These are phyloP conservation scores for Macrochelys suwanniensis DNA, from an alignment of 2,797 vertebrate species.

Conservation along the genomic window DNA sequence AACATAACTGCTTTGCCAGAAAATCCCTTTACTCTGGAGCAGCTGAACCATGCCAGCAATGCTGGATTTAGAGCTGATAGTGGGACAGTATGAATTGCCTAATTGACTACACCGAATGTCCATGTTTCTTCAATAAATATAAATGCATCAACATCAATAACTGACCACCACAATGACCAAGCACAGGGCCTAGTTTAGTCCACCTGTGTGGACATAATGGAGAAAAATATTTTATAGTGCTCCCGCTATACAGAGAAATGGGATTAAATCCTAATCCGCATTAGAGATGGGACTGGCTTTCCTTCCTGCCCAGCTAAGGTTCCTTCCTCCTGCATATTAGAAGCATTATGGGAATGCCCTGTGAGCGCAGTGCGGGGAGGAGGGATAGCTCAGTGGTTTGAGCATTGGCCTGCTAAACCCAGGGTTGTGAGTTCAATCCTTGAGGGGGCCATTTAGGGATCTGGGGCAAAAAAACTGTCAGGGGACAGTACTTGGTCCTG, in stretches of 20 bases:
- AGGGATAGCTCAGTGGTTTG: too few relatives aligned
- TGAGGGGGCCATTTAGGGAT: too few relatives aligned
- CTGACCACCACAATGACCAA: neutral
- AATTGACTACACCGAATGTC: neutral
- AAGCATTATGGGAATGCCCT: neutral
- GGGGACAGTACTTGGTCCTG: too few relatives aligned
- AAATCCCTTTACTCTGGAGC: accelerated
- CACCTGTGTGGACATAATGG: neutral
- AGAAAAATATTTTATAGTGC: neutral
- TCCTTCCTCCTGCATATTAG: neutral
- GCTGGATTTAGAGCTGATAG: neutral
- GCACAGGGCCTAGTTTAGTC: neutral
- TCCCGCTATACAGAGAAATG: neutral
- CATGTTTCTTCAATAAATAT: too few relatives aligned
- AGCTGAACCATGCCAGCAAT: neutral
- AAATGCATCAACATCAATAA: neutral
- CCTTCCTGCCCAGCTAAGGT: neutral
- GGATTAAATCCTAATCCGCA: neutral
- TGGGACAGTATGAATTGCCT: neutral
- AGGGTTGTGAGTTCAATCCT: too few relatives aligned
- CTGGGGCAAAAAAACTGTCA: too few relatives aligned
- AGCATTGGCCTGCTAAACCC: too few relatives aligned
- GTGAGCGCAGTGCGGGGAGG: too few relatives aligned
- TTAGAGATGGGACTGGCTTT: neutral
- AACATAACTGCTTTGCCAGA: neutral